Evolutionary conservation across 2,888 invertebrate species (phyloP), one percentile per base, ranked within the genome.

Genomic region (Plagiodera versicolora): DNA sequence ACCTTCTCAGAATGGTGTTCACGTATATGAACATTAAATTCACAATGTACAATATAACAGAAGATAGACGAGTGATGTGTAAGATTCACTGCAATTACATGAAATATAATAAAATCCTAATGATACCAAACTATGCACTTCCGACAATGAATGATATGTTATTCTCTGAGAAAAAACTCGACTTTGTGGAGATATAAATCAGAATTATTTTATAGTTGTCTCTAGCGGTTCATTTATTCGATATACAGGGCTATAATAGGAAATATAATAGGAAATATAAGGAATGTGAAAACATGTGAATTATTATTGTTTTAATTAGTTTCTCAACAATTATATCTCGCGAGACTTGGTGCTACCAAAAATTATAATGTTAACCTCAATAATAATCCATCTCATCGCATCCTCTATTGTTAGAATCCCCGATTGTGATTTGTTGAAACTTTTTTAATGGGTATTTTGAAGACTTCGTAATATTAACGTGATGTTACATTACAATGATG

Each of bases 71-170:
- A 24, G 20, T 53, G 53, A 39, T 45, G 53, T 53, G 20, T 20
- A 39, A 6, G 45, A 53, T 53, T 53, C 44, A 53, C 53, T 44
- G 45, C 28, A 53, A 53, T 53, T 53, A 53, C 20, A 14, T 14
- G 44, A 53, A 53, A 44, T 39, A 53, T 53, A 53, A 53, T 53
- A 20, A 53, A 53, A 44, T 53, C 28, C 16, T 53, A 53, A 53
- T 53, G 53, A 53, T 53, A 53, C 53, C 45, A 19, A 53, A 44
- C 45, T 11, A 44, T 35, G 24, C 28, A 53, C 28, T 53, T 53
- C 53, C 53, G 53, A 53, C 53, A 53, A 44, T 53, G 9, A 28
- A 53, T 24, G 30, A 44, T 16, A 44, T 44, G 28, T 20, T 19
- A 44, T 53, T 53, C n/a, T 16, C 44, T 6, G 44, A 44, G 45